Percentiles rank a stretch among this genome's conserved stretches.
These are phyloP conservation scores for Phrixothrix hirtus DNA, from an alignment of 2,888 invertebrate genomes.

Conservation along the genomic window DNA sequence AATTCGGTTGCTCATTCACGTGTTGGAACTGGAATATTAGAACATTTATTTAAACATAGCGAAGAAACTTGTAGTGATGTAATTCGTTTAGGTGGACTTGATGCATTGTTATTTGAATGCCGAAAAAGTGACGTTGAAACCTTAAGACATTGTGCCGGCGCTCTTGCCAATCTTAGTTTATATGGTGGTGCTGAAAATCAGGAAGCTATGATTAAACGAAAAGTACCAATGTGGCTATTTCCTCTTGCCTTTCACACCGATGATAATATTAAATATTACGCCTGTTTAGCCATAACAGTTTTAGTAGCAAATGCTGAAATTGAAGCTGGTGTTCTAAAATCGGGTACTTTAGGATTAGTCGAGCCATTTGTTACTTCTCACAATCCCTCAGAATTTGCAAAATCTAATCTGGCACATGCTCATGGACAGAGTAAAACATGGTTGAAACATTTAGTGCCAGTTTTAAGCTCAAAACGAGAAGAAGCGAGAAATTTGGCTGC, in stretches of 20 bases:
- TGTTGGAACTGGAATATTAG: conserved; percentile 89
- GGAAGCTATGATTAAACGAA: conserved; percentile 93
- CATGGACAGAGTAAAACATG: conserved; percentile 96
- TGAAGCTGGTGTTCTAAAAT: conserved; percentile 92
- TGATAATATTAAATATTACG: conserved; percentile 97
- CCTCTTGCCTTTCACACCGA: conserved; percentile 95
- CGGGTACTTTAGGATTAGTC: conserved; percentile 94
- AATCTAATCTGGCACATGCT: conserved; percentile 87
- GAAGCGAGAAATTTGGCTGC: conserved; percentile 96
- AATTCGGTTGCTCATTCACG: conserved; percentile 80
- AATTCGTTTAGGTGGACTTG: conserved; percentile 87
- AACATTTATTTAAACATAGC: conserved; percentile 94
- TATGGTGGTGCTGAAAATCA: conserved; percentile 98
- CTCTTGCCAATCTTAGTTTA: conserved; percentile 92
- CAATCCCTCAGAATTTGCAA: conserved; percentile 93
- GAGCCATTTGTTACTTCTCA: conserved; percentile 95
- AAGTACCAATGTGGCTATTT: conserved; percentile 96
- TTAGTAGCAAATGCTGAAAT: conserved; percentile 97
- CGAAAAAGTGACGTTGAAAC: conserved; percentile 91
- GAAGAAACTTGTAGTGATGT: conserved; percentile 95
- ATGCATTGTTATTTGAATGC: conserved; percentile 93
- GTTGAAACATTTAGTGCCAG: conserved; percentile 90
- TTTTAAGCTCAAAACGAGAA: conserved; percentile 90
- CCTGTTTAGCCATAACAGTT: conserved; percentile 95
- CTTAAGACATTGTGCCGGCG: conserved; percentile 93